Conservation (phyloP, 2,113 vertebrate genomes). For the Pyrgilauda ruficollis region DNA sequence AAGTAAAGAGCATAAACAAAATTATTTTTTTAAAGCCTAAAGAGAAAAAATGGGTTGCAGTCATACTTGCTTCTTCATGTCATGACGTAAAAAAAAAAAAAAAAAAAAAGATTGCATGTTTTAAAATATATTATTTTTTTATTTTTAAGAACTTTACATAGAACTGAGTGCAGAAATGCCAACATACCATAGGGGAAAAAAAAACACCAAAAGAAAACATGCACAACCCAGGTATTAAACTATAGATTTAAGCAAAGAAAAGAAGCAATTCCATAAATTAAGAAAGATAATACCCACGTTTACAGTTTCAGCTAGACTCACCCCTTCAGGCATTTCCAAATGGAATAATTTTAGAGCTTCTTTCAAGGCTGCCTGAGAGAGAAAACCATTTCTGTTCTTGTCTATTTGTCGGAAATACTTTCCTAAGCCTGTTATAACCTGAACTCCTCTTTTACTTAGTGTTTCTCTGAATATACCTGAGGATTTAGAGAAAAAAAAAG, state of each 20-base stretch:
- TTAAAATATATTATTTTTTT: neutral
- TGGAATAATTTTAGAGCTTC: slow-evolving; percentile 70
- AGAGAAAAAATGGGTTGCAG: neutral
- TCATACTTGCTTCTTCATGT: neutral
- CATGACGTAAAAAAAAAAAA: neutral
- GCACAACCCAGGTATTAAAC: neutral
- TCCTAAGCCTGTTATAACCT: slow-evolving; percentile 71
- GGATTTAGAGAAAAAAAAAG: slow-evolving; percentile 5
- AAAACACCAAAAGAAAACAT: neutral
- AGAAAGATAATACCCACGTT: neutral
- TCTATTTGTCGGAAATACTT: slow-evolving; percentile 71
- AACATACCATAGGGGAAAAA: neutral
- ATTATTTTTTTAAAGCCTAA: neutral
- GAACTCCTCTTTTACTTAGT: slow-evolving; percentile 67
- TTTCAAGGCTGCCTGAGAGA: slow-evolving; percentile 66
- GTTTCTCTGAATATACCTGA: slow-evolving; percentile 66
- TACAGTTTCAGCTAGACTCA: slow-evolving; percentile 29
- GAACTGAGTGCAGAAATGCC: neutral
- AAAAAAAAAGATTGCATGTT: neutral
- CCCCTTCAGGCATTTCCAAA: slow-evolving; percentile 71
- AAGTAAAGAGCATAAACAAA: neutral
- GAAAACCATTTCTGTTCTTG: slow-evolving; percentile 55
- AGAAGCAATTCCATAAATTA: neutral
- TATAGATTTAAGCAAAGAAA: neutral
- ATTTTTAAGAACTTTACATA: neutral